Evolutionary conservation across 1,140 invertebrate genomes (phyloP), one percentile per base, ranked within the genome.

Genomic region (Drosophila funebris): DNA sequence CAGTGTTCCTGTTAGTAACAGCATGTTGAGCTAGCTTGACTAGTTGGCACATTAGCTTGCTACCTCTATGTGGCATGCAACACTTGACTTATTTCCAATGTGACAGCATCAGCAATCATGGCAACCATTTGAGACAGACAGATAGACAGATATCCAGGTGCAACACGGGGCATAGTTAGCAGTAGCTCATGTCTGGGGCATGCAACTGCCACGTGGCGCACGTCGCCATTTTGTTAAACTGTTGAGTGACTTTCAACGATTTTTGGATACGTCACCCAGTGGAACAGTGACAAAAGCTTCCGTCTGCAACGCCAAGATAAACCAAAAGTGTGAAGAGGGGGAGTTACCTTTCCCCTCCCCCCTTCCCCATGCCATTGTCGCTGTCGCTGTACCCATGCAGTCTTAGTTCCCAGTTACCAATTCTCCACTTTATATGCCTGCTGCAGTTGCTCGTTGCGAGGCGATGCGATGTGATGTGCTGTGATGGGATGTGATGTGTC

Each of bases 211-310:
- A 11, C 31, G 44, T 54, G 50, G 29, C 44, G 37, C 22, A 54
- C 39, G 50, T 31, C 58, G 57, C 56, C 58, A 66, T 76, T 68
- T 63, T 67, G 81, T 70, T 84, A 87, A 87, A 81, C 82, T 87
- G 82, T 87, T 81, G 81, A 87, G 82, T 85, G 81, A 85, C 64
- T 87, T 81, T 78, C 82, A 87, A 87, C 82, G 78, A 82, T 87
- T 85, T 85, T 85, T 72, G 82, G 62, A 87, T 75, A 73, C 73
- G 69, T 76, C 53, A 58, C 36, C 36, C 53, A 36, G 53, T 61
- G 58, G 44, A 66, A 52, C 74, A 74, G 57, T 73, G 77, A 80
- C 80, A 73, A 83, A 85, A 77, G 80, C 81, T 54, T 68, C 54
- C 64, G 78, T 41, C 78, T 82, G 78, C 44, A 54, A 39, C 54